Base-by-base conservation (phyloP, 2,888 invertebrate species). In the Acanthosepion pharaonis region DNA sequence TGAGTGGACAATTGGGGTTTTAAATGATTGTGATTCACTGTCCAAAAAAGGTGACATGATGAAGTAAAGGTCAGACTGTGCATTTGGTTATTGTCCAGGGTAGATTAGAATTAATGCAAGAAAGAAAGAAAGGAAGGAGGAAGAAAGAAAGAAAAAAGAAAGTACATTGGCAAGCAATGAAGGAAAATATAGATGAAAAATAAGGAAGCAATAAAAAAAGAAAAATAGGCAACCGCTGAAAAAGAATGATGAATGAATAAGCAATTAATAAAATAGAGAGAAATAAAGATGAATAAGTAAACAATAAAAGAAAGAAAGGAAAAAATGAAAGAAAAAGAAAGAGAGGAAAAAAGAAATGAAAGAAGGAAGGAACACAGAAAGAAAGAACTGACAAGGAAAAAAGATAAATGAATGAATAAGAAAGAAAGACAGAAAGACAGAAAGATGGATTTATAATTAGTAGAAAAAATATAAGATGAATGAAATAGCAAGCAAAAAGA, bases 41-140 rank as follows among this genome's bases (percentile, higher is more conserved):
- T 78, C 78, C 78, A 78, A 78, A 33, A n/a, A 78, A 78, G 78
- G 78, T 78, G 78, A 78, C n/a, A n/a, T 78, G 78, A 78, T 33
- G 78, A 33, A 78, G 78, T 78, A 33, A 78, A 78, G 78, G 78
- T 78, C 78, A 78, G n/a, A 33, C 64, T 23, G 23, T 23, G 64
- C 78, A 78, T 78, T 78, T 33, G 15, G n/a, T 18, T 78, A n/a
- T 78, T 78, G 78, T 78, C 78, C 78, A 59, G 33, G 78, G 18
- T 78, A 78, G 78, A 33, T 78, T 78, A 33, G 78, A 18, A 78
- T 78, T n/a, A 33, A 18, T n/a, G n/a, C 23, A 18, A 78, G n/a
- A n/a, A 18, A 11, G 5, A 78, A 78, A 78, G 78, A 11, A n/a
- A 78, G 11, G 15, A n/a, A 9, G 78, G 11, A n/a, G 78, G 11